Base-by-base conservation (phyloP, 2,113 vertebrate species). In the Megaceryle maxima region DNA sequence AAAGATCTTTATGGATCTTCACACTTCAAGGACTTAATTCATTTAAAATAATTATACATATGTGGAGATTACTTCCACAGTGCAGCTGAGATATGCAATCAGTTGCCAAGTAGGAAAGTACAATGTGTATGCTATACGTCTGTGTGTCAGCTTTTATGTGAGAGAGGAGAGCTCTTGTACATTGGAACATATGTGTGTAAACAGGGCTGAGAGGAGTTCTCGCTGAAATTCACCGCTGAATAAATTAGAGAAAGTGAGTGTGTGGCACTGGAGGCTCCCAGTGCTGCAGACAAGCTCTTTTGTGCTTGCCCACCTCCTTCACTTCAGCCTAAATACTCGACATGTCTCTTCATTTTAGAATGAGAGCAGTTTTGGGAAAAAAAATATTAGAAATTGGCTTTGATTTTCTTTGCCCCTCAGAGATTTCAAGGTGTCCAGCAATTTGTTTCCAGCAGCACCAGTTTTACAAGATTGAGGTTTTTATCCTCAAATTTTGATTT, bases 1-100 rank as follows among this genome's bases (percentile, higher is more conserved):
- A 96, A 96, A 96, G 92, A 96, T 94, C 95, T 91, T 96, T 95
- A 95, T 92, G 94, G 87, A 95, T 96, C 92, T 96, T 96, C 92
- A 92, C 88, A 96, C 95, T 96, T 96, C 95, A 96, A 95, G 95
- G 94, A 96, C 91, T 96, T 94, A 96, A 97, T 95, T 97, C 87
- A 96, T 96, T 96, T 95, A 96, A 96, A 94, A 96, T 95, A 96
- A 96, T 96, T 96, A 96, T 95, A 96, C 88, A 94, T 96, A 94
- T 87, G 84, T 74, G 81, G 37, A 70, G 81, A 95, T 91, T 94
- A 89, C 78, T 95, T 94, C 74, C 70, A 70, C 20, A 2, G 57
- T 39, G 50, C 83, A 96, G 77, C 86, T 48, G 83, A 88, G 95
- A 87, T 87, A 51, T 59, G 92, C 74, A 74, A 84, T 94, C 83